These are phyloP conservation scores for Antheraea mylitta DNA, from an alignment of 1,140 invertebrate species.

Conservation along the genomic window DNA sequence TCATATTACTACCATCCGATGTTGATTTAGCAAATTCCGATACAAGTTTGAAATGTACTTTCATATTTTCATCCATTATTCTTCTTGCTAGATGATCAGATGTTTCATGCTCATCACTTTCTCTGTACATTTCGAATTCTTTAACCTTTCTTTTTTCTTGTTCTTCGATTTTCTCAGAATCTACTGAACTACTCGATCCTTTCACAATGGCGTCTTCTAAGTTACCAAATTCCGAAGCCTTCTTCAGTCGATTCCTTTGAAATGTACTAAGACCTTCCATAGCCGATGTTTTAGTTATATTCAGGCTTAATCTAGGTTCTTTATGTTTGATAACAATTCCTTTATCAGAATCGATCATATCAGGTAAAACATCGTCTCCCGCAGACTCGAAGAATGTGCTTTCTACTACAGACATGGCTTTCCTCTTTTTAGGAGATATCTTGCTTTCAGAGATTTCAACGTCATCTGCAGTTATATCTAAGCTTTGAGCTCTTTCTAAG, in stretches of 20 bases:
- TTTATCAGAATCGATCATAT: constrained; percentile 63
- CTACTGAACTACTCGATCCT: constrained; percentile 67
- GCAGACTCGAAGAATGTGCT: constrained; percentile 69
- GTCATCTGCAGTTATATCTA: constrained; percentile 86
- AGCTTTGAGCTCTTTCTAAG: constrained; percentile 89
- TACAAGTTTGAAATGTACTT: constrained; percentile 72
- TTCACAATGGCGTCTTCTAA: constrained; percentile 86
- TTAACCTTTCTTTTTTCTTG: constrained; percentile 41
- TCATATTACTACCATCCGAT: constrained; percentile 63
- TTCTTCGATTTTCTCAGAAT: constrained; percentile 62
- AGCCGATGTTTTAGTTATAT: constrained; percentile 78
- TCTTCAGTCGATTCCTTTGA: constrained; percentile 84
- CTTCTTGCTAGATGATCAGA: constrained; percentile 68
- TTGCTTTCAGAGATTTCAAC: constrained; percentile 75
- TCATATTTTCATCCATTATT: constrained; percentile 73
- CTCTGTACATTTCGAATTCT: constrained; percentile 43
- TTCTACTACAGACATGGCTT: constrained; percentile 80
- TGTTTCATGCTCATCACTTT: constrained; percentile 61
- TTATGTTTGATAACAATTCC: constrained; percentile 75
- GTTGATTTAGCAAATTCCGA: constrained; percentile 73
- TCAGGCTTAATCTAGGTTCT: constrained; percentile 81
- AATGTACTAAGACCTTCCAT: constrained; percentile 84
- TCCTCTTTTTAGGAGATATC: constrained; percentile 84
- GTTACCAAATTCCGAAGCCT: constrained; percentile 87
- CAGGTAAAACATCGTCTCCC: constrained; percentile 55